Evolutionary conservation across 2,113 vertebrate species (phyloP).

Genomic region (Diphyllodes magnificus): DNA sequence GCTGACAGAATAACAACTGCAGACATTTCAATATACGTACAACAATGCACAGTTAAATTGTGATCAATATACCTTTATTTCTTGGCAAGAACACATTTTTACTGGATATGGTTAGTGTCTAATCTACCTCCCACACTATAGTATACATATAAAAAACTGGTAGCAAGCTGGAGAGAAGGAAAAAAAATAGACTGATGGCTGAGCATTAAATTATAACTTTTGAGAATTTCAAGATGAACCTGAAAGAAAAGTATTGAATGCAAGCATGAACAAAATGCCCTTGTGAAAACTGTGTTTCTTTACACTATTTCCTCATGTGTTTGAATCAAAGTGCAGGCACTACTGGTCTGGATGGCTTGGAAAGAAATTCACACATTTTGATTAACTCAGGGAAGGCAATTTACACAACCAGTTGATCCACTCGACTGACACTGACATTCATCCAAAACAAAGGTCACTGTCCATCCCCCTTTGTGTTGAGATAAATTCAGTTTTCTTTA

Average conservation of each 20-base stretch:
- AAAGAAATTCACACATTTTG: background rate
- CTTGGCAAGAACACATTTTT: background rate
- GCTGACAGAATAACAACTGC: slow-evolving; percentile 6
- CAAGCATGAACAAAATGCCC: background rate
- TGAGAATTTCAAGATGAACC: background rate
- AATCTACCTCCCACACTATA: background rate
- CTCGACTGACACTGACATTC: background rate
- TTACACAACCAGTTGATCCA: background rate
- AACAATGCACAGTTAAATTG: background rate
- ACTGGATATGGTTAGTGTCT: background rate
- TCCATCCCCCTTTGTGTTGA: background rate
- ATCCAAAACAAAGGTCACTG: background rate
- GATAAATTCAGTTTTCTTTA: background rate
- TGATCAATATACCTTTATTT: slow-evolving; percentile 26
- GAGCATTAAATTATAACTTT: background rate
- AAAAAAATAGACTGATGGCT: background rate
- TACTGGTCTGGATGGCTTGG: background rate
- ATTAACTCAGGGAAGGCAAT: background rate
- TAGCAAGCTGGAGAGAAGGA: background rate
- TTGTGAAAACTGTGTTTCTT: background rate
- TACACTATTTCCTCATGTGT: background rate
- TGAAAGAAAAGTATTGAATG: background rate
- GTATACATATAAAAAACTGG: background rate
- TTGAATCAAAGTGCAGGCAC: background rate
- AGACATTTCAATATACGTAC: background rate